Evolutionary conservation across 2,113 vertebrate species (phyloP), one percentile per base, ranked within the genome.

Genomic region (Alexandromys fortis): DNA sequence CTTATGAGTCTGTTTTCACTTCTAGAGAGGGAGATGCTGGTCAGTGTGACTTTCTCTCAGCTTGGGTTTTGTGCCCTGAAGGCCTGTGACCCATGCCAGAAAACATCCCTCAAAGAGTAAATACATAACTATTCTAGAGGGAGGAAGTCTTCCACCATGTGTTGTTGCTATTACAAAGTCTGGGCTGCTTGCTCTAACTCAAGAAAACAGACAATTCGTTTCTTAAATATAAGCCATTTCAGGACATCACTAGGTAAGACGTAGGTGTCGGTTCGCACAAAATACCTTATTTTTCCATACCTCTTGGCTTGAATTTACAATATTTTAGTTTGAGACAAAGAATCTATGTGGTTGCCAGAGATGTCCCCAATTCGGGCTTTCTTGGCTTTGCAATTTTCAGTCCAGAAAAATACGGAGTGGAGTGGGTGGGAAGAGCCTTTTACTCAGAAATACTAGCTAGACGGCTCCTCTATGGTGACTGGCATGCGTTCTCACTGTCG

Each of bases 381-480:
- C 61, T 33, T 3, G 33, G 42, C 16, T 38, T 73, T 89, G 16
- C 8, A 47, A 4, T 75, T 91, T 61, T 83, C 26, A 78, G 30
- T 79, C 0, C 3, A 89, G 2, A 47, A 30, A 77, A 30, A 68
- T 30, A 22, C 19, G 17, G 13, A 1, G 65, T 12, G 3, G 58
- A 58, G 58, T 14, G 22, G 33, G 21, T 35, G 30, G 30, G 33
- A 73, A 26, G 10, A 68, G 2, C n/a, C 12, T 75, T 30, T 52
- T 55, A 63, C 45, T 38, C n/a, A 12, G 67, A 55, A 72, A 22
- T 55, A 52, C 24, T 42, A 38, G 75, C 33, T 13, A 4, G 30
- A 1, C 5, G 1, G 4, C 35, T 22, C 45, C n/a, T 14, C 33
- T 58, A 10, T 26, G 3, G 4, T 21, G 38, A 55, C 0, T 0